phyloP scores from a whole-genome alignment of 2,113 vertebrate species.

The Sylvia atricapilla region DNA sequence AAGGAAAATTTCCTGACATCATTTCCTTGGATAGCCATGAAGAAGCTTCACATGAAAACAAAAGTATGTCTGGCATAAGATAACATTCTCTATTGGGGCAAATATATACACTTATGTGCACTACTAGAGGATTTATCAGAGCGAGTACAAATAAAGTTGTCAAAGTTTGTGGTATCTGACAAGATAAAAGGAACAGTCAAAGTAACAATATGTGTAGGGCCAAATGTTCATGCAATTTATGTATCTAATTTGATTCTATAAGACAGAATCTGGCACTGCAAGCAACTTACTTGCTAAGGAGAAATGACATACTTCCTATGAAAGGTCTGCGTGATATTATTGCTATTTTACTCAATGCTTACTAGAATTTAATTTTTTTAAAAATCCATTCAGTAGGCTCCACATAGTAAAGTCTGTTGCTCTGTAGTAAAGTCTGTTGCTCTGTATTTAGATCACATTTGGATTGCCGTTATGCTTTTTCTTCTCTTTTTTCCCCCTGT shows the following conservation, averaged over 20 bases:
- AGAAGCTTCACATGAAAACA: not conserved
- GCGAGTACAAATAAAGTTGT: constrained; percentile 7
- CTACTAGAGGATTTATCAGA: not conserved
- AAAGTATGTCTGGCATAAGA: not conserved
- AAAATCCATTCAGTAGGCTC: not conserved
- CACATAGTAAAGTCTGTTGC: not conserved
- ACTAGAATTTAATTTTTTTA: not conserved
- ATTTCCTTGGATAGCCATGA: not conserved
- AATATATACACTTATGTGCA: not conserved
- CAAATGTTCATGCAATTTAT: constrained; percentile 41
- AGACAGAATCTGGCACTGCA: not conserved
- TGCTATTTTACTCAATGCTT: not conserved
- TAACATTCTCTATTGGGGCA: not conserved
- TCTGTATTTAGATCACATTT: constrained; percentile 10
- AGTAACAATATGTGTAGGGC: not conserved
- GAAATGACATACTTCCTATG: not conserved
- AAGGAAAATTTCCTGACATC: not conserved
- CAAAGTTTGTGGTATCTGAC: constrained; percentile 47
- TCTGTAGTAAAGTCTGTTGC: not conserved
- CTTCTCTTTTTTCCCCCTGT: accelerated
- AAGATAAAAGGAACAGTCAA: constrained; percentile 42
- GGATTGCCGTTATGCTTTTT: not conserved
- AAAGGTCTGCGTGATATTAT: not conserved
- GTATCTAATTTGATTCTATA: constrained; percentile 8
- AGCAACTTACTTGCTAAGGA: constrained; percentile 8